A percentile compares a stretch with the other conserved stretches of the same genome.
phyloP scores from a whole-genome alignment of 2,888 invertebrate genomes.

The Nemurella pictetii region DNA sequence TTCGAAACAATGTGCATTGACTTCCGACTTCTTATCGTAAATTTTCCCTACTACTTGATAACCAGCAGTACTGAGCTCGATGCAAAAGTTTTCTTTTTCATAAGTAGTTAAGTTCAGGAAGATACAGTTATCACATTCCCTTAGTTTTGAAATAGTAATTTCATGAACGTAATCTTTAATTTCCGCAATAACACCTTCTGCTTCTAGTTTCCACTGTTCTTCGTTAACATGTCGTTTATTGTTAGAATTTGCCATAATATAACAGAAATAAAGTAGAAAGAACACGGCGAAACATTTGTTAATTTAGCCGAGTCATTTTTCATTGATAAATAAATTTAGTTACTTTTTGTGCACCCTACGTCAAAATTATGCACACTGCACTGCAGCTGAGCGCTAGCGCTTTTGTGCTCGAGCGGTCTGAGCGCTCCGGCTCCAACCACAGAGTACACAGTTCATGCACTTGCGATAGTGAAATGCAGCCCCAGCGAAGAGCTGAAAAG shows the following conservation, averaged over 20 bases:
- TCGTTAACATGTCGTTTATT: background rate
- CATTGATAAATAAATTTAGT: background rate
- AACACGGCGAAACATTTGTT: background rate
- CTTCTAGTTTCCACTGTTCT: constrained; percentile 22
- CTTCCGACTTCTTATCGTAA: background rate
- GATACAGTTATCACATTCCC: background rate
- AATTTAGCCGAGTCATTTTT: background rate
- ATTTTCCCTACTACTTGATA: background rate
- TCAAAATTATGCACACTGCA: background rate
- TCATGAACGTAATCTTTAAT: constrained; percentile 10
- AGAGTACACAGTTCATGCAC: background rate
- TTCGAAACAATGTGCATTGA: background rate
- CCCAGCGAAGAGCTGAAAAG: constrained; percentile 6
- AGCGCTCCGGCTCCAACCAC: background rate
- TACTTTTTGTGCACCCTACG: background rate
- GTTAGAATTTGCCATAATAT: background rate
- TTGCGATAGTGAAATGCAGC: constrained; percentile 1
- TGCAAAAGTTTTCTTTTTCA: background rate
- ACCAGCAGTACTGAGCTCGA: constrained; percentile 6
- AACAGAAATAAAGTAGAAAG: background rate
- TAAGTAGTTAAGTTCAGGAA: constrained; percentile 5
- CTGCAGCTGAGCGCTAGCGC: background rate
- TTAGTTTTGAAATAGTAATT: background rate
- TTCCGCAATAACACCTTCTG: constrained; percentile 15
- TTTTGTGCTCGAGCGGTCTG: background rate